These are phyloP conservation scores for Drosophila helvetica DNA, from an alignment of 2,888 invertebrate genomes.

Conservation along the genomic window DNA sequence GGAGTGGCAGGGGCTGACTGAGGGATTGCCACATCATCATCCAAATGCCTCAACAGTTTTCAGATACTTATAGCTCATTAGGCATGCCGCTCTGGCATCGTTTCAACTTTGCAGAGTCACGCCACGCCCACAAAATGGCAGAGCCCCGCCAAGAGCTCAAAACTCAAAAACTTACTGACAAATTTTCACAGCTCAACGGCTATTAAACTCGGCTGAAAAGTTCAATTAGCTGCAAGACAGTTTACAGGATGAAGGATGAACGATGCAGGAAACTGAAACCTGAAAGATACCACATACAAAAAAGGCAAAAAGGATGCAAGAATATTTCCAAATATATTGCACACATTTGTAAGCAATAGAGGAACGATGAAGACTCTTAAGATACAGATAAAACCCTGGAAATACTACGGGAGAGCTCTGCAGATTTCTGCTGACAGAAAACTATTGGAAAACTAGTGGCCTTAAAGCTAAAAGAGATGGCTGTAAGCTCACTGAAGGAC, in stretches of 20 bases:
- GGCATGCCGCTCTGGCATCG: conserved; percentile 46
- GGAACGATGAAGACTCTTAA: background rate
- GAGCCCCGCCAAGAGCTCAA: background rate
- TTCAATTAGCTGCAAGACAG: conserved; percentile 17
- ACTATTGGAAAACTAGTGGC: no score
- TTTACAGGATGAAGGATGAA: background rate
- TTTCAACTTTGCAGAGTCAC: conserved; percentile 49
- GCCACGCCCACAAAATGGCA: conserved; percentile 65
- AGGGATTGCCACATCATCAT: conserved; percentile 34
- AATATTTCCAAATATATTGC: background rate
- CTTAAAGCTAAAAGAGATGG: no score
- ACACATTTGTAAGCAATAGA: background rate
- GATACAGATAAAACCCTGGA: background rate
- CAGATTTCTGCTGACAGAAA: no score
- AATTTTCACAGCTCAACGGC: conserved; percentile 53
- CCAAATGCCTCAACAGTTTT: conserved; percentile 36
- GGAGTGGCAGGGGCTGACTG: conserved; percentile 27
- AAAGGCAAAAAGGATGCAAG: background rate
- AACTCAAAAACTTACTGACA: conserved; percentile 54
- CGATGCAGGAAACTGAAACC: no score
- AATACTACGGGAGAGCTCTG: no score
- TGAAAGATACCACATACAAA: background rate
- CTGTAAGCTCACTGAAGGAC: no score
- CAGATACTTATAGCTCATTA: conserved; percentile 78
- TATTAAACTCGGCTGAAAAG: conserved; percentile 53